Percentiles rank a stretch among this genome's conserved stretches.
Conservation (phyloP, 2,113 vertebrate species). For the Calyptommatus sinebrachiatus region DNA sequence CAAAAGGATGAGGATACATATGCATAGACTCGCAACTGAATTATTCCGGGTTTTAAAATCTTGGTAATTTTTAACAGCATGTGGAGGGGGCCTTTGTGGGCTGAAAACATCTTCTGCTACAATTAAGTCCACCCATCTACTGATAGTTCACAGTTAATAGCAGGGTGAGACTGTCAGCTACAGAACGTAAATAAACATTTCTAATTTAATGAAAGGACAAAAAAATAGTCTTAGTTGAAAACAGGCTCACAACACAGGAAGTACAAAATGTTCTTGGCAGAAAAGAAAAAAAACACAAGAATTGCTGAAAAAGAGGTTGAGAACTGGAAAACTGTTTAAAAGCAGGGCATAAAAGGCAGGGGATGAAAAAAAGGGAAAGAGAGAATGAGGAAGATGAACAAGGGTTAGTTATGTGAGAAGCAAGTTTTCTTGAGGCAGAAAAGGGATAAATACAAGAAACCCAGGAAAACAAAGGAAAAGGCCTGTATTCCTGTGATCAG, state of each 20-base stretch:
- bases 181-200: neutral
- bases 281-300: neutral
- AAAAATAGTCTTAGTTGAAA: neutral
- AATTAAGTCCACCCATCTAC: too few species aligned
- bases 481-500: neutral
- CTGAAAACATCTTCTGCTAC: neutral
- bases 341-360: neutral
- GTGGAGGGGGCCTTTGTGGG: neutral
- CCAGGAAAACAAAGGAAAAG: neutral
- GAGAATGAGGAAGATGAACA: neutral
- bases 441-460: neutral
- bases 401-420: neutral
- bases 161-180: neutral
- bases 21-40: too few species aligned
- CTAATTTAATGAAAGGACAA: neutral
- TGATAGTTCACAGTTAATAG: neutral
- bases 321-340: neutral
- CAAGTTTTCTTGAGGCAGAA: neutral
- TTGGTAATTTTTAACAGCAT: too few species aligned
- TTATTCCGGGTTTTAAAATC: too few species aligned
- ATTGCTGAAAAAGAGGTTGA: neutral
- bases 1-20: too few species aligned
- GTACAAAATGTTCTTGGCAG: neutral
- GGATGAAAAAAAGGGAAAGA: neutral
- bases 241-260: neutral